These are phyloP conservation scores for Hyles euphorbiae DNA, from an alignment of 1,140 invertebrate species.

Conservation along the genomic window DNA sequence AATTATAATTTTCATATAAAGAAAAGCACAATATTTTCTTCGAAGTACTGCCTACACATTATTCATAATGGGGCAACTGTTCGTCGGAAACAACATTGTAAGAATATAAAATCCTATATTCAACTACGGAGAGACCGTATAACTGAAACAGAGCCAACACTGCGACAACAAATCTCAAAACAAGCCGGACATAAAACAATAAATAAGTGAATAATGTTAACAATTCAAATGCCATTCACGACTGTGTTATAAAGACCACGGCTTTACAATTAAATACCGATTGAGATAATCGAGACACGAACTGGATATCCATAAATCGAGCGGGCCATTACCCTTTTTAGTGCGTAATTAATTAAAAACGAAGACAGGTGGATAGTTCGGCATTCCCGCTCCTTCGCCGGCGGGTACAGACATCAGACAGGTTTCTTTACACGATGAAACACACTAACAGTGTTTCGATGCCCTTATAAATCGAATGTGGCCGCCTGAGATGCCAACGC, in stretches of 20 bases:
- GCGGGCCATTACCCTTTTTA: conserved; percentile 25
- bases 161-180: background rate
- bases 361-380: conserved; percentile 38
- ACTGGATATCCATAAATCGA: conserved; percentile 22
- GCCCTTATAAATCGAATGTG: conserved; percentile 55
- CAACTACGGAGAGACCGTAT: no score
- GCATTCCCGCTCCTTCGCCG: conserved; percentile 30
- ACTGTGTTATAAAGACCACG: conserved; percentile 4
- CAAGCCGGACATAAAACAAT: conserved; percentile 1
- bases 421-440: conserved; percentile 28
- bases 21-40: no score
- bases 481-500: conserved; percentile 48
- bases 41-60: no score
- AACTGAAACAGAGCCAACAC: no score
- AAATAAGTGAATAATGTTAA: background rate
- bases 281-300: conserved; percentile 9
- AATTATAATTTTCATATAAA: no score
- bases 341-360: conserved; percentile 32
- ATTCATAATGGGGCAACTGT: no score
- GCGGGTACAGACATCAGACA: conserved; percentile 17
- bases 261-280: conserved; percentile 18
- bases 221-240: background rate
- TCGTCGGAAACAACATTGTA: no score
- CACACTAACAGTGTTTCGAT: conserved; percentile 25
- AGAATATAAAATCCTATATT: no score